A percentile compares a stretch with the other conserved stretches of the same genome.
Conservation (phyloP, 1,140 invertebrate species). For the Tetranychus urticae region DNA sequence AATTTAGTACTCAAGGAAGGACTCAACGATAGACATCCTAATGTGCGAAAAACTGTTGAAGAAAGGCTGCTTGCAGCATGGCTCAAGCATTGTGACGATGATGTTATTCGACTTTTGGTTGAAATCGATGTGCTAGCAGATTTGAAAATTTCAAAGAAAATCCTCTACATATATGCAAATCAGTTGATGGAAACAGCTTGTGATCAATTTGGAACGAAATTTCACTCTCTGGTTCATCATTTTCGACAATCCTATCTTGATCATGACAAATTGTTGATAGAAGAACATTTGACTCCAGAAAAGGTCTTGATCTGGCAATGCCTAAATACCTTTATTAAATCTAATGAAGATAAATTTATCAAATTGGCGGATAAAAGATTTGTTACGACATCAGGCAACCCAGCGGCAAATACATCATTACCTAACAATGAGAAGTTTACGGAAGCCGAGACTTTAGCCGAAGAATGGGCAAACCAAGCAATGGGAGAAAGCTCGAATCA, state of each 20-base stretch:
- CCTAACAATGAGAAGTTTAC: neutral
- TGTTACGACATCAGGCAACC: neutral
- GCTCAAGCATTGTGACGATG: neutral
- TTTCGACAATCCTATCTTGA: neutral
- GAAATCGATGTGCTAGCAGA: neutral
- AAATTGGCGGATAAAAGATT: neutral
- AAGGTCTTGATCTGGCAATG: neutral
- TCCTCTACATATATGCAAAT: neutral
- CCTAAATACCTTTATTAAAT: neutral
- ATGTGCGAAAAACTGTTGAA: neutral
- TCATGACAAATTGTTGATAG: neutral
- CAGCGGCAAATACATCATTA: neutral
- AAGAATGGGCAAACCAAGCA: neutral
- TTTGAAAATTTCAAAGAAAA: neutral
- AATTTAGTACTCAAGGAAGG: neutral
- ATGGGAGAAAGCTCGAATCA: neutral
- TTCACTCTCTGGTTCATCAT: neutral
- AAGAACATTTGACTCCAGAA: neutral
- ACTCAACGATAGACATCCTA: neutral
- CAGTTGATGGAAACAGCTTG: neutral
- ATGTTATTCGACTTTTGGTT: neutral
- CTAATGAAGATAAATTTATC: neutral
- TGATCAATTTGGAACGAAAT: neutral
- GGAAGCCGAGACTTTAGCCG: neutral
- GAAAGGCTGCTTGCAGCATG: neutral